Evolutionary conservation across 2,888 invertebrate species (phyloP).

Genomic region (Trissoscelio sp.): DNA sequence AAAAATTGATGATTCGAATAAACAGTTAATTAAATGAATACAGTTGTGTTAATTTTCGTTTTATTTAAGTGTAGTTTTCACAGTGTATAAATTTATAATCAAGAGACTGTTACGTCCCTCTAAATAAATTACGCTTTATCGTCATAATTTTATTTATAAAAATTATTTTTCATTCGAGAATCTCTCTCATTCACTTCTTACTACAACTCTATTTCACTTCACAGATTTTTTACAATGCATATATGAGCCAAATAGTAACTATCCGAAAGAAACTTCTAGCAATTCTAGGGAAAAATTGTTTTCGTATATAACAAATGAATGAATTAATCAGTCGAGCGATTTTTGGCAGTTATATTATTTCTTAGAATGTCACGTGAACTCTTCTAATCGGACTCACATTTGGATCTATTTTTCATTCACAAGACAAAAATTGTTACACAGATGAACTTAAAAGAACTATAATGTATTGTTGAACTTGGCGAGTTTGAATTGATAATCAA

Average conservation of each 20-base stretch:
- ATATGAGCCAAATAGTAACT: constrained; percentile 51
- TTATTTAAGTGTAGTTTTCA: constrained; percentile 51
- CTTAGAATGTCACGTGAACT: constrained; percentile 45
- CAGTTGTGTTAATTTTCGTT: constrained; percentile 32
- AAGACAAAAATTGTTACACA: not conserved
- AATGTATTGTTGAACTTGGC: too few relatives aligned
- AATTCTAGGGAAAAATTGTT: constrained; percentile 29
- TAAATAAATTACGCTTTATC: constrained; percentile 53
- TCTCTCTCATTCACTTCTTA: constrained; percentile 49
- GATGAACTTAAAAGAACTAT: not conserved
- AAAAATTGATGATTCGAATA: too few relatives aligned
- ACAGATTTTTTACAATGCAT: constrained; percentile 55
- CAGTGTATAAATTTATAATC: constrained; percentile 58
- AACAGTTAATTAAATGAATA: constrained; percentile 18
- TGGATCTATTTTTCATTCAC: not conserved
- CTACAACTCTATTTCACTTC: constrained; percentile 52
- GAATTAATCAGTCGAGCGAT: constrained; percentile 56
- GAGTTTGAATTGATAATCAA: too few relatives aligned
- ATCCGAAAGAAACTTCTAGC: constrained; percentile 46
- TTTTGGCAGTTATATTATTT: constrained; percentile 59
- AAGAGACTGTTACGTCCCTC: constrained; percentile 26
- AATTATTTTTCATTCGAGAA: constrained; percentile 53
- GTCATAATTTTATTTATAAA: constrained; percentile 58
- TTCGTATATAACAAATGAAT: constrained; percentile 47
- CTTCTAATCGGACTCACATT: constrained; percentile 23